A percentile compares a stretch with the other conserved stretches of the same genome.
phyloP scores from a whole-genome alignment of 2,797 vertebrate genomes.

The Manis crassicaudata region DNA sequence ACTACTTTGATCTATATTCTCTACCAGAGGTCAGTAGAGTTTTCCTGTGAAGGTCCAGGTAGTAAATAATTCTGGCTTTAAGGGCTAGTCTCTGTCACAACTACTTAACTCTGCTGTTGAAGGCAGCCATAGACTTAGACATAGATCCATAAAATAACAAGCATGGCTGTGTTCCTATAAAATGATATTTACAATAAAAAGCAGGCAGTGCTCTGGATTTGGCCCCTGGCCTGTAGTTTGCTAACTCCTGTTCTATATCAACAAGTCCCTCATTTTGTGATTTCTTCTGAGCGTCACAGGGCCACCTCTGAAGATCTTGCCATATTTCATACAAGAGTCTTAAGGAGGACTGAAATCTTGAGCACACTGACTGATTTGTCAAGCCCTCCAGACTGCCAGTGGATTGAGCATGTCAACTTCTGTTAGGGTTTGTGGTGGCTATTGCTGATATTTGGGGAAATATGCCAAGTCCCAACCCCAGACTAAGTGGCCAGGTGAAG shows the following conservation, averaged over 20 bases:
- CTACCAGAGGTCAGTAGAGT: neutral
- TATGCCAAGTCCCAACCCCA: neutral
- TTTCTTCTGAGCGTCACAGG: neutral
- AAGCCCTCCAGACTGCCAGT: neutral
- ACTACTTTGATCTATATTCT: constrained; percentile 3
- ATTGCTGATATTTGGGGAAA: neutral
- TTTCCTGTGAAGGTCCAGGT: neutral
- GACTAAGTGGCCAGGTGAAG: neutral
- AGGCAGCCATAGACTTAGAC: neutral
- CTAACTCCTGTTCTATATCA: neutral
- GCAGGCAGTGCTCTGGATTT: neutral
- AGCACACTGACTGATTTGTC: neutral
- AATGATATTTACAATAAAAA: neutral
- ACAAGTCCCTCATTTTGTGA: neutral
- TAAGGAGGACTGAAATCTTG: neutral
- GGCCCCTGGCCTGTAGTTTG: neutral
- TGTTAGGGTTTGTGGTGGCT: neutral
- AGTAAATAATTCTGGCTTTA: neutral
- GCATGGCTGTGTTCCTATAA: neutral
- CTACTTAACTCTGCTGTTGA: neutral
- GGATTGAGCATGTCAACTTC: neutral
- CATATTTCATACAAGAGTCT: neutral
- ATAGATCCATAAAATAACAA: neutral
- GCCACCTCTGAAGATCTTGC: neutral
- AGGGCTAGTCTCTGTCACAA: neutral